phyloP scores from a whole-genome alignment of 2,797 vertebrate species.

The Eutrigla gurnardus region DNA sequence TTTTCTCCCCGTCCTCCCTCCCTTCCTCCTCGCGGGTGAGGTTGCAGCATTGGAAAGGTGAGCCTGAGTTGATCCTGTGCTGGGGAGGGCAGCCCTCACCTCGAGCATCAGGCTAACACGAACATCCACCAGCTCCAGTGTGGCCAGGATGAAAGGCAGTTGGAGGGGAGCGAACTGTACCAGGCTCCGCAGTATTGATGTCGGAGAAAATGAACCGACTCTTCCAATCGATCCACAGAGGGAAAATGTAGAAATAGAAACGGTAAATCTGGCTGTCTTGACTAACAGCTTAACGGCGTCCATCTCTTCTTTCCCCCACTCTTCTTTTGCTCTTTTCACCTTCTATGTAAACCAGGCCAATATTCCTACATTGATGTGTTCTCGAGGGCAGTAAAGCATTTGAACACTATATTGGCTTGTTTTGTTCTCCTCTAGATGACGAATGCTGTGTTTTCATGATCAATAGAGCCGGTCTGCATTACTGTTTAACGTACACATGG shows the following conservation, averaged over 20 bases:
- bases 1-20: neutral
- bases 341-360: constrained; percentile 77
- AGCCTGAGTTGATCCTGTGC: constrained; percentile 55
- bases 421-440: constrained; percentile 77
- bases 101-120: constrained; percentile 51
- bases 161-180: constrained; percentile 65
- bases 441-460: constrained; percentile 72
- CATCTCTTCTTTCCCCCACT: constrained; percentile 56
- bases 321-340: constrained; percentile 46
- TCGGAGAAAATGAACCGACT: constrained; percentile 81
- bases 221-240: constrained; percentile 78
- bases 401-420: constrained; percentile 74
- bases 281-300: constrained; percentile 82
- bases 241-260: constrained; percentile 84
- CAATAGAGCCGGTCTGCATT: constrained; percentile 71
- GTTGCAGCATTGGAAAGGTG: constrained; percentile 57
- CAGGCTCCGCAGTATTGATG: constrained; percentile 78
- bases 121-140: constrained; percentile 60
- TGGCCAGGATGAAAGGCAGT: constrained; percentile 77
- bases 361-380: constrained; percentile 80
- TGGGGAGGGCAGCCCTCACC: constrained; percentile 58
- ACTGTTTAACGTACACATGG: constrained; percentile 35
- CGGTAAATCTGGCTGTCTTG: constrained; percentile 82
- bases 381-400: constrained; percentile 81
- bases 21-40: constrained; percentile 39